These are phyloP conservation scores for Orius insidiosus DNA, from an alignment of 1,140 invertebrate genomes.

Conservation along the genomic window DNA sequence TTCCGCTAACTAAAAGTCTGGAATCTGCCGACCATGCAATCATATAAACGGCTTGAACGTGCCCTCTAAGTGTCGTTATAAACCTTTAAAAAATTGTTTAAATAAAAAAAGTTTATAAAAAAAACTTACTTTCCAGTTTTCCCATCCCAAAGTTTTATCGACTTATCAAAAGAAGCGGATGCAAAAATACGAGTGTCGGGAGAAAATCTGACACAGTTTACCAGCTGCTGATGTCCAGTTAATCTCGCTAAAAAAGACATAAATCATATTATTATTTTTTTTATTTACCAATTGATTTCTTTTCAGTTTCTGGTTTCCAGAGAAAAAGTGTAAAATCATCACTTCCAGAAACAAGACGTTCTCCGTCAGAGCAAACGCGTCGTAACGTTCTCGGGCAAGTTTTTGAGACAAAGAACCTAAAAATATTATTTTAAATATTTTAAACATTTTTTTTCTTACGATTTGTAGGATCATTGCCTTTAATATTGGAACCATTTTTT, in stretches of 20 bases:
- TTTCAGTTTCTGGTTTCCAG: constrained; percentile 87
- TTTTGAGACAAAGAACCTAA: background rate
- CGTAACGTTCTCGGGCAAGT: constrained; percentile 39
- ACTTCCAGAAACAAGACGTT: constrained; percentile 87
- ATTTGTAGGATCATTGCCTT: constrained; percentile 21
- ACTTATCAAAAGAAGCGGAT: constrained; percentile 98
- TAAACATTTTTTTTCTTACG: no score
- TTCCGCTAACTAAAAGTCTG: constrained; percentile 80
- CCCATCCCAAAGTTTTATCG: constrained; percentile 91
- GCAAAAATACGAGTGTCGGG: constrained; percentile 86
- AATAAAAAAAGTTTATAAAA: constrained; percentile 15
- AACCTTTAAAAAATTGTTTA: no score
- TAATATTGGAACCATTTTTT: constrained; percentile 48
- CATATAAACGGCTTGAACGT: constrained; percentile 94
- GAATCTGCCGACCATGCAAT: constrained; percentile 96
- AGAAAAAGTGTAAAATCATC: constrained; percentile 96
- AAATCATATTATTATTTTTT: no score
- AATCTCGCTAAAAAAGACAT: constrained; percentile 43
- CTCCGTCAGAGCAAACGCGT: constrained; percentile 44
- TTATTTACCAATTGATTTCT: constrained; percentile 55
- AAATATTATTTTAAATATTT: background rate
- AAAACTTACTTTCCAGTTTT: constrained; percentile 57
- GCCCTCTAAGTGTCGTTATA: constrained; percentile 76
- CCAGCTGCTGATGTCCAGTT: constrained; percentile 94
- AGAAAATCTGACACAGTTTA: constrained; percentile 97